Conservation (phyloP, 2,888 invertebrate genomes). For the Theristus sp. region DNA sequence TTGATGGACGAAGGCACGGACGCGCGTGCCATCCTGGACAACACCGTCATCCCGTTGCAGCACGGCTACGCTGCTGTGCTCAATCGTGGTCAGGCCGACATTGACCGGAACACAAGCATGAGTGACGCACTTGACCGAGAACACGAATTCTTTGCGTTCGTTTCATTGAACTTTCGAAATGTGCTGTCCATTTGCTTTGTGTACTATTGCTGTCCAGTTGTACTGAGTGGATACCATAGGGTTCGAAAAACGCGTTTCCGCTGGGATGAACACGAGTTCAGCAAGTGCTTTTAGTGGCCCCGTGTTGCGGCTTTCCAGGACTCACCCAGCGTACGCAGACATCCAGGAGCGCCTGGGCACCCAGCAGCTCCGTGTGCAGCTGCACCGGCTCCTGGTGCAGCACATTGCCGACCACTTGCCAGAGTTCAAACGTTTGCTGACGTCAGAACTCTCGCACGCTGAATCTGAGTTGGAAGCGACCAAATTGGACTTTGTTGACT, state of each 20-base stretch:
- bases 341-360: conserved; percentile 15
- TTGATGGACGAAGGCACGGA: conserved; percentile 23
- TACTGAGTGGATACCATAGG: too few relatives aligned
- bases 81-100: conserved; percentile 16
- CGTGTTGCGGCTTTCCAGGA: too few relatives aligned
- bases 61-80: conserved; percentile 14
- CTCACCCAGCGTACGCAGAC: conserved; percentile 1
- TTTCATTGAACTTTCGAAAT: too few relatives aligned
- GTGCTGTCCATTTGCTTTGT: too few relatives aligned
- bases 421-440: conserved; percentile 9
- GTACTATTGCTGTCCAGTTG: too few relatives aligned
- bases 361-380: conserved; percentile 10
- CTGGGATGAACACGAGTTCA: too few relatives aligned
- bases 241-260: too few relatives aligned
- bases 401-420: conserved; percentile 16
- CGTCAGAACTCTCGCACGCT: conserved; percentile 7
- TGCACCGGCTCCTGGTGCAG: conserved; percentile 14
- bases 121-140: conserved; percentile 12
- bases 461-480: background rate
- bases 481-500: conserved; percentile 21
- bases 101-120: conserved; percentile 15
- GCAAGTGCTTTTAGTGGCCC: too few relatives aligned
- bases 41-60: conserved; percentile 83
- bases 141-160: conserved; percentile 11
- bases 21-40: conserved; percentile 12